A percentile compares a stretch with the other conserved stretches of the same genome.
Evolutionary conservation across 1,140 invertebrate genomes (phyloP).

Genomic region (Heterodera carotae): DNA sequence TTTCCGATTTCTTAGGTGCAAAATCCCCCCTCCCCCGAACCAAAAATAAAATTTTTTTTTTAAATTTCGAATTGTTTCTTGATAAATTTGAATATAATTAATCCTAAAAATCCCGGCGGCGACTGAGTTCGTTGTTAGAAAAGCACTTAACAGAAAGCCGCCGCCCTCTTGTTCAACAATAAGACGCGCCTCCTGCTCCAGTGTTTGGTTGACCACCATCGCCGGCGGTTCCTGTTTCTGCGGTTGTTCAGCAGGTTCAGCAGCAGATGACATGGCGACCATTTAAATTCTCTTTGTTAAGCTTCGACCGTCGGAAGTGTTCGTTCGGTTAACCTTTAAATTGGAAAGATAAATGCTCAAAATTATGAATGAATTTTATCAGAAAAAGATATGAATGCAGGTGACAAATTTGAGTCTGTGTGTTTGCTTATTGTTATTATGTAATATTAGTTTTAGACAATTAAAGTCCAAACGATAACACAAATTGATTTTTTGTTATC

Average conservation of each 20-base stretch:
- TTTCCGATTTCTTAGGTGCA: too few relatives aligned
- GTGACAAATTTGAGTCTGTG: not conserved
- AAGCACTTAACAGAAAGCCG: constrained; percentile 17
- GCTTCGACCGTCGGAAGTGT: too few relatives aligned
- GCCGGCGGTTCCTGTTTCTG: not conserved
- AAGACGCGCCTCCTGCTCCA: constrained; percentile 24
- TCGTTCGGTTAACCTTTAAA: not conserved
- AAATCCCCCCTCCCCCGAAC: too few relatives aligned
- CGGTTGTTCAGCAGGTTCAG: too few relatives aligned
- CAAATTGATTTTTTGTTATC: not conserved
- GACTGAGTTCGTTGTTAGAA: too few relatives aligned
- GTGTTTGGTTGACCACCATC: constrained; percentile 16
- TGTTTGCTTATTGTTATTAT: not conserved
- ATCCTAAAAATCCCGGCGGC: too few relatives aligned
- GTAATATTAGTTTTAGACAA: too few relatives aligned
- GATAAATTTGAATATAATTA: too few relatives aligned
- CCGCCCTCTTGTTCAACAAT: constrained; percentile 4
- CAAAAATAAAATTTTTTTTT: too few relatives aligned
- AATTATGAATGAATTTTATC: not conserved
- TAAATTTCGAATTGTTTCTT: too few relatives aligned
- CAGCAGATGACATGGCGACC: not conserved
- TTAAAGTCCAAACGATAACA: not conserved
- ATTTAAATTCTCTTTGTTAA: too few relatives aligned
- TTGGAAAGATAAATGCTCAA: not conserved
- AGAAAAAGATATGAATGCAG: too few relatives aligned